Conservation (phyloP, 2,888 invertebrate species). For the Epistrophella euchroma region DNA sequence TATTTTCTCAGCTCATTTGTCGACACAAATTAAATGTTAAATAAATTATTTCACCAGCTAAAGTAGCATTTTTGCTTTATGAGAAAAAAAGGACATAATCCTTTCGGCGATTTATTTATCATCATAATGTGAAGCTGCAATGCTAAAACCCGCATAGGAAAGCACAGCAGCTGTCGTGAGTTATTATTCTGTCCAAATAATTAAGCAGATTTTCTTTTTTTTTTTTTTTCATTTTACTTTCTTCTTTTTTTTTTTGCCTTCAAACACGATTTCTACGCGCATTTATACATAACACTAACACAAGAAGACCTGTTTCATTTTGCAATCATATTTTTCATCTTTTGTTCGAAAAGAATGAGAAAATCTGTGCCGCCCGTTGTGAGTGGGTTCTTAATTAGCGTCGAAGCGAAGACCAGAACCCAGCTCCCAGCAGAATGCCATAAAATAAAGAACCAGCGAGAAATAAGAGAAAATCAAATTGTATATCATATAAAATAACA, state of each 20-base stretch:
- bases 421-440: not conserved
- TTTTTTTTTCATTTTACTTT: not conserved
- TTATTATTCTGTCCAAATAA: slow-evolving; percentile 74
- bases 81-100: slow-evolving; percentile 40
- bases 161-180: slow-evolving; percentile 63
- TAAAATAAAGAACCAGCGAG: not conserved
- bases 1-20: slow-evolving; percentile 48
- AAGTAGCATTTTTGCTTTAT: slow-evolving; percentile 34
- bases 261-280: slow-evolving; percentile 31
- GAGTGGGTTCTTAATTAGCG: slow-evolving; percentile 63
- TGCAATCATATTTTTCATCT: slow-evolving; percentile 58
- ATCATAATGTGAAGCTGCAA: slow-evolving; percentile 18
- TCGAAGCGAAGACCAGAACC: slow-evolving; percentile 27
- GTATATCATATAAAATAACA: slow-evolving; percentile 55
- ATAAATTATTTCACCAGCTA: slow-evolving; percentile 47
- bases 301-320: slow-evolving; percentile 44
- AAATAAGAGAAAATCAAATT: slow-evolving; percentile 43
- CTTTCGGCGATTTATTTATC: slow-evolving; percentile 44
- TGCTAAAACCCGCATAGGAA: slow-evolving; percentile 35
- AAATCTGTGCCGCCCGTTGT: slow-evolving; percentile 39
- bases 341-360: slow-evolving; percentile 25
- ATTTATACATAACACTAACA: slow-evolving; percentile 12
- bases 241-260: not conserved
- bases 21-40: slow-evolving; percentile 62
- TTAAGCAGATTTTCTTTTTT: slow-evolving; percentile 57